phyloP scores from a whole-genome alignment of 2,113 vertebrate genomes.

The Carassius gibelio region DNA sequence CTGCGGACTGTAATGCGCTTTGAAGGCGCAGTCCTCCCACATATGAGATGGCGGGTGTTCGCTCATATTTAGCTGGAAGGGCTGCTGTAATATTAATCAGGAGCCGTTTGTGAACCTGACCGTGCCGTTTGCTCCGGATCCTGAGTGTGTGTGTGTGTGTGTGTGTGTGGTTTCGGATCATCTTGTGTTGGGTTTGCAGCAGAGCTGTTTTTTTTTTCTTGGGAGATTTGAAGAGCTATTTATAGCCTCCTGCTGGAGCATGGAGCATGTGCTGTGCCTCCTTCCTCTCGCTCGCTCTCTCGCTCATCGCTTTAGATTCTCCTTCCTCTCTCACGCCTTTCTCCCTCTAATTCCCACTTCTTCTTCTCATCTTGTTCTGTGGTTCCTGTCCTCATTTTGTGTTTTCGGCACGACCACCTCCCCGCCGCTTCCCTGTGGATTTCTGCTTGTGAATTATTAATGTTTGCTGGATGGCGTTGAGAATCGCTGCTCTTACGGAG shows the following conservation, averaged over 20 bases:
- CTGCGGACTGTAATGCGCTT: neutral
- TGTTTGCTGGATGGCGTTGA: slow-evolving; percentile 46
- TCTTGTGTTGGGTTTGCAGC: slow-evolving; percentile 69
- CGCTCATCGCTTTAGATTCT: slow-evolving; percentile 41
- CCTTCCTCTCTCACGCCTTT: slow-evolving; percentile 35
- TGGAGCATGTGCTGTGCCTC: slow-evolving; percentile 66
- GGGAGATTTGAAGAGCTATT: slow-evolving; percentile 82
- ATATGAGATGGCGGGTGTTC: slow-evolving; percentile 40
- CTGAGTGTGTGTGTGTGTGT: neutral
- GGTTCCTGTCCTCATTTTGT: slow-evolving; percentile 2
- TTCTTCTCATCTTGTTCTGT: slow-evolving; percentile 19
- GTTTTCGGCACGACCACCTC: slow-evolving; percentile 59
- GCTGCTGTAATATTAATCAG: slow-evolving; percentile 43
- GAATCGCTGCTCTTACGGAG: slow-evolving; percentile 45
- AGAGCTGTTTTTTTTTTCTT: slow-evolving; percentile 63
- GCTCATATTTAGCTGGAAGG: slow-evolving; percentile 49
- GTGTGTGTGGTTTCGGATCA: slow-evolving; percentile 17
- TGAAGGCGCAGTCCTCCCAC: slow-evolving; percentile 45
- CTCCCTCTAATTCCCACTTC: slow-evolving; percentile 37
- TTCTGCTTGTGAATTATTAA: slow-evolving; percentile 60
- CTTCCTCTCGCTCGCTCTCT: slow-evolving; percentile 62
- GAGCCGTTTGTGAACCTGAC: slow-evolving; percentile 16
- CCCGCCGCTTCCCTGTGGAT: slow-evolving; percentile 50
- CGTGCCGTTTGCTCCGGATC: neutral
- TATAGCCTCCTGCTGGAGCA: slow-evolving; percentile 79